phyloP scores from a whole-genome alignment of 64 coral and sea anemone genomes.

The Pachyseris speciosa region DNA sequence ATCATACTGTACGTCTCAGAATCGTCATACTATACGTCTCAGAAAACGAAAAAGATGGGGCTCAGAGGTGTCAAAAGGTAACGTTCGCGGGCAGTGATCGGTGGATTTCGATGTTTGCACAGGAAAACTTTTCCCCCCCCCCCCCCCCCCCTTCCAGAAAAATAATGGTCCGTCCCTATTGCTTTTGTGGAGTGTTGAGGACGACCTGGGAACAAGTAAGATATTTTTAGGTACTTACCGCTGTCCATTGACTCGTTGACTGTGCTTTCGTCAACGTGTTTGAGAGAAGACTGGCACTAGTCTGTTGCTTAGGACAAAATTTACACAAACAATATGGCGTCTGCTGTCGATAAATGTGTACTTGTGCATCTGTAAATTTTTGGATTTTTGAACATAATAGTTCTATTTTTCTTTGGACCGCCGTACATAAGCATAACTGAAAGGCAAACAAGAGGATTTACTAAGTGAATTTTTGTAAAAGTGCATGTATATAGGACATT shows the following conservation, averaged over 20 bases:
- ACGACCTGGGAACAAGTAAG: no score
- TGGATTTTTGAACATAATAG: neutral
- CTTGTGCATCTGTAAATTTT: neutral
- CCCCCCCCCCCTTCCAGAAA: no score
- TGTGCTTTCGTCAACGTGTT: neutral
- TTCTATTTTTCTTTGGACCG: neutral
- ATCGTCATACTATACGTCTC: no score
- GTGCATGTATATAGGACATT: no score
- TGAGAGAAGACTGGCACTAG: neutral
- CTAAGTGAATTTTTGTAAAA: neutral
- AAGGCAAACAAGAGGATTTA: neutral
- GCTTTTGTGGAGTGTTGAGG: no score
- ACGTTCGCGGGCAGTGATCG: no score
- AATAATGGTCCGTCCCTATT: no score
- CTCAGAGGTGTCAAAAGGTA: no score
- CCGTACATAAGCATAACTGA: neutral
- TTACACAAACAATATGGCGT: constrained; percentile 31
- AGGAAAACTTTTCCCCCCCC: no score
- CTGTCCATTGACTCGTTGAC: neutral
- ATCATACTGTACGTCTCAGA: no score
- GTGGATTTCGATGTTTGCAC: no score
- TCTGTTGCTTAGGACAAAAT: constrained; percentile 25
- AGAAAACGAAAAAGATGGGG: no score
- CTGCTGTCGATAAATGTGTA: neutral
- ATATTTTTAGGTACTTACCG: neutral